Percentiles rank a stretch among this genome's conserved stretches.
phyloP scores from a whole-genome alignment of 2,113 vertebrate genomes.

The Oryzias celebensis region DNA sequence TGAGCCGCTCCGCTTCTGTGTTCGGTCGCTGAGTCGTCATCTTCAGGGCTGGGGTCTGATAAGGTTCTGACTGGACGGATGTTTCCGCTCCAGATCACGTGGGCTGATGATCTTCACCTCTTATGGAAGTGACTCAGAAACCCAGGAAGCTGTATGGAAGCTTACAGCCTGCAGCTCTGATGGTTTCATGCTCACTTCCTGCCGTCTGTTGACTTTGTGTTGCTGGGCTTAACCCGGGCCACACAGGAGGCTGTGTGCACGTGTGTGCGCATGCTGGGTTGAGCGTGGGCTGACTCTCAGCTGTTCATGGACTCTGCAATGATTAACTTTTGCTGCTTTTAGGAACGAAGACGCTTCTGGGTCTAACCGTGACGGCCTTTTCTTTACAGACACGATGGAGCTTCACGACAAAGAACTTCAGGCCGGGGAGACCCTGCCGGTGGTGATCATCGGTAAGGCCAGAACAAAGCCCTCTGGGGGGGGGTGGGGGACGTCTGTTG shows the following conservation, averaged over 20 bases:
- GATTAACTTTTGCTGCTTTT: not conserved
- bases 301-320: not conserved
- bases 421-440: slow-evolving; percentile 67
- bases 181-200: not conserved
- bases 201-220: too few relatives aligned
- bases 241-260: too few relatives aligned
- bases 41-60: too few relatives aligned
- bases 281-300: not conserved
- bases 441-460: slow-evolving; percentile 76
- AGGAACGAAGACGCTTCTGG: not conserved
- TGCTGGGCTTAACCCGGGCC: too few relatives aligned
- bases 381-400: slow-evolving; percentile 65
- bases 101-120: too few relatives aligned
- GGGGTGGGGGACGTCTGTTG: too few relatives aligned
- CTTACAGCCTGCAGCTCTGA: too few relatives aligned
- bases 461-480: not conserved
- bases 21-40: not conserved
- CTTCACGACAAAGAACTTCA: slow-evolving; percentile 50
- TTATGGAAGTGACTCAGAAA: not conserved
- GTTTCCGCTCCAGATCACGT: too few relatives aligned
- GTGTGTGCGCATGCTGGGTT: not conserved
- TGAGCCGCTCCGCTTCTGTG: not conserved
- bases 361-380: not conserved
- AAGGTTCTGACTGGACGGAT: too few relatives aligned
- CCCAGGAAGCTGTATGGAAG: not conserved